These are phyloP conservation scores for Andricus grossulariae DNA, from an alignment of 1,140 invertebrate species.

Conservation along the genomic window DNA sequence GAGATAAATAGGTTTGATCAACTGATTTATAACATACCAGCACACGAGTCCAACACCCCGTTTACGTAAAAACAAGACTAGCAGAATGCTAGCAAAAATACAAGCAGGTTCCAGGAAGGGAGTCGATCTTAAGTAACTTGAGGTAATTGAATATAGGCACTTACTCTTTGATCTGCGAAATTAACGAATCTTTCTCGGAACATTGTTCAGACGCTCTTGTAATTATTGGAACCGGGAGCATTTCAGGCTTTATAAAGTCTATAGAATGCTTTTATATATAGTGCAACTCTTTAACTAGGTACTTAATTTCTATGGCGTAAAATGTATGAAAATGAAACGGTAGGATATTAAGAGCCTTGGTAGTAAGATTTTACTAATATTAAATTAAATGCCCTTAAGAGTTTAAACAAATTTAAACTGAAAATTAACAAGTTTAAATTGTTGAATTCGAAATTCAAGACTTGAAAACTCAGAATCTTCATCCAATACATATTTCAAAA, in stretches of 20 bases:
- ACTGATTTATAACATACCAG: background rate
- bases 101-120: background rate
- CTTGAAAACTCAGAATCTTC: too few relatives aligned
- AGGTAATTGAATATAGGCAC: background rate
- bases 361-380: too few relatives aligned
- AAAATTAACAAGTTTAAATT: too few relatives aligned
- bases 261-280: background rate
- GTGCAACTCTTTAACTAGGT: background rate
- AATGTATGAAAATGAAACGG: too few relatives aligned
- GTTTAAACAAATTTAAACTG: too few relatives aligned
- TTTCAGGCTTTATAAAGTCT: background rate
- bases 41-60: too few relatives aligned
- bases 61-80: background rate
- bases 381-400: too few relatives aligned
- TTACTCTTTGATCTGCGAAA: background rate
- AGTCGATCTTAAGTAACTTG: background rate
- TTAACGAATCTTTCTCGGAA: background rate
- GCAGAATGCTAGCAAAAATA: background rate
- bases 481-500: too few relatives aligned
- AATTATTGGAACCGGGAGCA: background rate
- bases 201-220: background rate
- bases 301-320: background rate
- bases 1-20: slow-evolving; percentile 4
- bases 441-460: too few relatives aligned
- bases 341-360: too few relatives aligned